Evolutionary conservation across 2,797 vertebrate genomes (phyloP).

Genomic region (Brachymystax lenok): DNA sequence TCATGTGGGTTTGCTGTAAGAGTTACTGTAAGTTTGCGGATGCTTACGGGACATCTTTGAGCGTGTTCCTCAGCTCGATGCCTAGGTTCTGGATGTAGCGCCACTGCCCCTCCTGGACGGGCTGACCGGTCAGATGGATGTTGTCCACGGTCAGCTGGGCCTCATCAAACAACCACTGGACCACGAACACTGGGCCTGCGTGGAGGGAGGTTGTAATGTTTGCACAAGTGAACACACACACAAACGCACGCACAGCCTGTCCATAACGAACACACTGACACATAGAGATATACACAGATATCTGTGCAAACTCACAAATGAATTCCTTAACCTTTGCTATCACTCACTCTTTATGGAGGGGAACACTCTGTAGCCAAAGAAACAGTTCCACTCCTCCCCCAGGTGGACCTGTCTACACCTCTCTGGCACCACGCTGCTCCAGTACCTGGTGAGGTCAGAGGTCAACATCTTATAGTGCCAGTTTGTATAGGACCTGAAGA

Average conservation of each 20-base stretch:
- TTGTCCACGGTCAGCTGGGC: conserved; percentile 96
- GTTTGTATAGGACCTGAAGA: background rate
- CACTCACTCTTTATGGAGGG: conserved; percentile 92
- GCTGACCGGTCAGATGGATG: conserved; percentile 93
- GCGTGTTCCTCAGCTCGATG: conserved; percentile 89
- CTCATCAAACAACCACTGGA: conserved; percentile 98
- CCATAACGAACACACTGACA: background rate
- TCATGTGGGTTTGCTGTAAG: background rate
- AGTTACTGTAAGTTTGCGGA: background rate
- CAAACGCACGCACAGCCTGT: background rate
- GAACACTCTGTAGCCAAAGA: conserved; percentile 96
- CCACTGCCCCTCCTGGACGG: conserved; percentile 95
- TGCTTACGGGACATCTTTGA: conserved; percentile 92
- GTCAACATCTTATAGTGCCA: background rate
- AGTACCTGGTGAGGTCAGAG: conserved; percentile 77
- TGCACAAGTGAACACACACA: background rate
- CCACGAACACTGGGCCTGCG: conserved; percentile 93
- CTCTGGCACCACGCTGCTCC: conserved; percentile 91
- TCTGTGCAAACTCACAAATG: background rate
- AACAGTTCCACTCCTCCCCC: conserved; percentile 98
- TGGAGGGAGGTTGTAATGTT: background rate
- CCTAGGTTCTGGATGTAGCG: conserved; percentile 96
- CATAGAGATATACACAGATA: background rate
- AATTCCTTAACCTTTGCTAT: background rate
- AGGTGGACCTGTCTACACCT: conserved; percentile 86